These are phyloP conservation scores for Pampus argenteus DNA, from an alignment of 2,797 vertebrate species.

Conservation along the genomic window DNA sequence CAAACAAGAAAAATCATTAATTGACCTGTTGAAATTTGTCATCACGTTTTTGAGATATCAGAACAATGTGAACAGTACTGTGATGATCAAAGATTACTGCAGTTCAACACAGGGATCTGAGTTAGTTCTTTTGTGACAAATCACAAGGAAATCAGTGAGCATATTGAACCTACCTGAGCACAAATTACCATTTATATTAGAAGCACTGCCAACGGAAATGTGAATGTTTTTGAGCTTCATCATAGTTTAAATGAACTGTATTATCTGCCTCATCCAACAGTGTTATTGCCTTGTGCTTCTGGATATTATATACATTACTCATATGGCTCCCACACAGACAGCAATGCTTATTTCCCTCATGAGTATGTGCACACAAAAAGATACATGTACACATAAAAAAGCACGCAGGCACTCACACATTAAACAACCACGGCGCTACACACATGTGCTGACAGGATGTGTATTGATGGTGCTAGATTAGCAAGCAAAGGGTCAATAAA, in stretches of 20 bases:
- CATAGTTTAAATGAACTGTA: conserved; percentile 65
- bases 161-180: background rate
- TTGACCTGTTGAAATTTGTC: background rate
- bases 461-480: conserved; percentile 70
- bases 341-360: conserved; percentile 73
- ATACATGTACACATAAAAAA: conserved; percentile 30
- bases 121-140: no score
- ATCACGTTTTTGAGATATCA: no score
- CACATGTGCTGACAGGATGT: conserved; percentile 59
- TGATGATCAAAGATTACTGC: no score
- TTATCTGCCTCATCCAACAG: conserved; percentile 54
- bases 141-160: no score
- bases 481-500: conserved; percentile 64
- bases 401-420: conserved; percentile 14
- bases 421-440: conserved; percentile 59
- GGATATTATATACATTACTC: conserved; percentile 75
- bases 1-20: background rate
- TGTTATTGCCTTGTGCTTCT: conserved; percentile 73
- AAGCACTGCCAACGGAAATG: conserved; percentile 21
- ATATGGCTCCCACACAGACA: conserved; percentile 60
- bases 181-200: conserved; percentile 20
- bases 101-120: no score
- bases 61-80: no score
- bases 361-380: conserved; percentile 55
- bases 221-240: conserved; percentile 51